Conservation (phyloP, 1,140 invertebrate genomes). For the Hylyphantes graminicola region DNA sequence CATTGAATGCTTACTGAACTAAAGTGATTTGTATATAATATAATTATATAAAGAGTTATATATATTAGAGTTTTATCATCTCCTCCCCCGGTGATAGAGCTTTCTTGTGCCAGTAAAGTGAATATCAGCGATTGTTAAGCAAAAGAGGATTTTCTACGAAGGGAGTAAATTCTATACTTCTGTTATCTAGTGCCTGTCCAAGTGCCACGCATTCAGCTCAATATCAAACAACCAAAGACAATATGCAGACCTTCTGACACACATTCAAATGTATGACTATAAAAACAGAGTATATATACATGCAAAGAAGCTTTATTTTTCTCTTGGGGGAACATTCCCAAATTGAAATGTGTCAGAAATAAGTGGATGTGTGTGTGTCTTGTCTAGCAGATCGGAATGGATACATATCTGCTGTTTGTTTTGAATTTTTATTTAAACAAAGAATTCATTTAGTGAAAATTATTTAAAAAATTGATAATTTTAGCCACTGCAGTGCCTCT, state of each 20-base stretch:
- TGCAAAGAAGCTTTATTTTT: constrained; percentile 57
- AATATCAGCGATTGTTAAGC: constrained; percentile 32
- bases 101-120: constrained; percentile 58
- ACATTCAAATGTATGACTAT: no score
- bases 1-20: constrained; percentile 40
- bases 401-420: constrained; percentile 59
- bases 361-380: no score
- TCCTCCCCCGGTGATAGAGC: constrained; percentile 46
- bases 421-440: constrained; percentile 30
- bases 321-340: constrained; percentile 4
- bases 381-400: constrained; percentile 53
- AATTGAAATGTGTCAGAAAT: no score
- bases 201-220: constrained; percentile 58
- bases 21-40: constrained; percentile 46
- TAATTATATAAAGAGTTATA: constrained; percentile 24
- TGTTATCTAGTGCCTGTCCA: constrained; percentile 54
- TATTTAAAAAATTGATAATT: constrained; percentile 38
- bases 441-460: constrained; percentile 1
- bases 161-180: constrained; percentile 16
- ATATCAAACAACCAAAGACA: constrained; percentile 57
- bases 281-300: constrained; percentile 24
- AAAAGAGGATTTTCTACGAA: constrained; percentile 40
- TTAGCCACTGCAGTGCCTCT: constrained; percentile 56
- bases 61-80: constrained; percentile 47
- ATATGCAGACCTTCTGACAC: background rate